phyloP scores from a whole-genome alignment of 2,797 vertebrate genomes.

The Benthosema pterotum region DNA sequence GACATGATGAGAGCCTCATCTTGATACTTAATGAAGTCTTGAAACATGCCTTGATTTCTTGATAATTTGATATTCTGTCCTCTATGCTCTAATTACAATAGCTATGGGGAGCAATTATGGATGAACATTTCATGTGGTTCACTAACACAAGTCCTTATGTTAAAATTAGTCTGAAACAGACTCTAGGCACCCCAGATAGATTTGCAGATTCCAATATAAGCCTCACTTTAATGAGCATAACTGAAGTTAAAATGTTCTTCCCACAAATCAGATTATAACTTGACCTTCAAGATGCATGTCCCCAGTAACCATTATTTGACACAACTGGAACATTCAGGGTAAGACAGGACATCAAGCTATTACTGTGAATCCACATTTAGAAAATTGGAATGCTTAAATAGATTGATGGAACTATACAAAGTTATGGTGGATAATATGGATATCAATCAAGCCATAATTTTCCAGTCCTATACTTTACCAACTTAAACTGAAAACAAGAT shows the following conservation, averaged over 20 bases:
- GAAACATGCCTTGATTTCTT: too few relatives aligned
- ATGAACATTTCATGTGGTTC: too few relatives aligned
- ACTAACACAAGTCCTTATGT: too few relatives aligned
- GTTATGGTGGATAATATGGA: neutral
- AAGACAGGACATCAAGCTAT: slow-evolving; percentile 58
- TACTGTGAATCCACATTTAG: slow-evolving; percentile 25
- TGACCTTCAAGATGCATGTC: slow-evolving; percentile 58
- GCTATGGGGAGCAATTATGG: too few relatives aligned
- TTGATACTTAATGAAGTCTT: too few relatives aligned
- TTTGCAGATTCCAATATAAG: slow-evolving; percentile 27
- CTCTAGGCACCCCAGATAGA: slow-evolving; percentile 11
- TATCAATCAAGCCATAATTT: neutral
- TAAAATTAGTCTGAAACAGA: neutral
- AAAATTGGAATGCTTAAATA: slow-evolving; percentile 35
- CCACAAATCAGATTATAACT: slow-evolving; percentile 37
- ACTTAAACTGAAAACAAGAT: slow-evolving; percentile 1
- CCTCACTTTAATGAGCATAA: slow-evolving; percentile 48
- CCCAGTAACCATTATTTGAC: slow-evolving; percentile 79
- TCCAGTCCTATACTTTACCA: too few relatives aligned
- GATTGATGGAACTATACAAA: slow-evolving; percentile 27
- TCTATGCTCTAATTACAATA: too few relatives aligned
- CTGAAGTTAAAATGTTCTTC: slow-evolving; percentile 53
- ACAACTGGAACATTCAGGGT: slow-evolving; percentile 72
- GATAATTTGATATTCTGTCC: too few relatives aligned
- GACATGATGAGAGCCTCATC: too few relatives aligned